phyloP scores from a whole-genome alignment of 35 echinoderm and acorn worm genomes.

The Apostichopus parvimensis region DNA sequence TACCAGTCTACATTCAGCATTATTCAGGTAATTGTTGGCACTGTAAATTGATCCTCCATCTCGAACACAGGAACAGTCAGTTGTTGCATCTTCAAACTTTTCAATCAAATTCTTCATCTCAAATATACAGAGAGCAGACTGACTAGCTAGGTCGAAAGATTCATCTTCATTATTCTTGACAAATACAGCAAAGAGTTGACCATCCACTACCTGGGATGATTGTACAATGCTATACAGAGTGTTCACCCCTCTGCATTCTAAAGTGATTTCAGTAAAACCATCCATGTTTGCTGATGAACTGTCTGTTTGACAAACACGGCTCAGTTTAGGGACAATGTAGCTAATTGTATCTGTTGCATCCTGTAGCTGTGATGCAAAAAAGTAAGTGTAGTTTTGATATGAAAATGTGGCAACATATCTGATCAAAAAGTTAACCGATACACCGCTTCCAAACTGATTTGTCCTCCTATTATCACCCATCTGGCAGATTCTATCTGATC shows the following conservation, averaged over 20 bases:
- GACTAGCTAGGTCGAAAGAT: no score
- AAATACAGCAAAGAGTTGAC: constrained; percentile 6
- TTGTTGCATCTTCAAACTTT: no score
- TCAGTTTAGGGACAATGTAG: neutral
- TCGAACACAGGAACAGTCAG: no score
- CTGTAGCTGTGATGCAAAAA: constrained; percentile 1
- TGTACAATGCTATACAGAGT: neutral
- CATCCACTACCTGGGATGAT: neutral
- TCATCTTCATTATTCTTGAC: neutral
- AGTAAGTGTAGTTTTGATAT: neutral
- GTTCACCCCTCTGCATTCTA: neutral
- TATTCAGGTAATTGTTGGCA: neutral
- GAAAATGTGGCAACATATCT: neutral
- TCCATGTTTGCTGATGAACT: neutral
- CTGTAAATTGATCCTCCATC: neutral
- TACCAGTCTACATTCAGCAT: neutral
- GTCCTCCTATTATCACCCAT: neutral
- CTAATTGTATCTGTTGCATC: neutral
- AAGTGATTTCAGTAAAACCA: neutral
- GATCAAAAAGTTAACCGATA: neutral
- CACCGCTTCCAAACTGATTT: accelerated
- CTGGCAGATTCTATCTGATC: neutral
- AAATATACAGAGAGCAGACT: no score
- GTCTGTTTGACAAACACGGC: constrained; percentile 30
- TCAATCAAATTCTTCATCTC: no score